Percentiles rank a stretch among this genome's conserved stretches.
These are phyloP conservation scores for Eleginops maclovinus DNA, from an alignment of 2,113 vertebrate species.

Conservation along the genomic window DNA sequence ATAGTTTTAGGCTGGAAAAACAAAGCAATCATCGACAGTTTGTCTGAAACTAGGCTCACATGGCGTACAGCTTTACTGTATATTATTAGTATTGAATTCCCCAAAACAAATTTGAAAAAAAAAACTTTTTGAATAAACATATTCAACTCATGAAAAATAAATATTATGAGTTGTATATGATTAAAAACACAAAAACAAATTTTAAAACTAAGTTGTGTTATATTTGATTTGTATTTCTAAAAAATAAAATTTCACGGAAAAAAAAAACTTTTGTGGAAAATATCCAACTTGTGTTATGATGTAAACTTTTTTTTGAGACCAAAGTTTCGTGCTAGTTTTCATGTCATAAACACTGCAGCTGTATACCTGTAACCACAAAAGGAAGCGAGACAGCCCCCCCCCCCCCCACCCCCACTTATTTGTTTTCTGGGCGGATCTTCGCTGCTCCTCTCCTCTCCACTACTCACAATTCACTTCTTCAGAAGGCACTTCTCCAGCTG, in stretches of 20 bases:
- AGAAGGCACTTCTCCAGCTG: neutral
- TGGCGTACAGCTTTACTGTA: too few relatives aligned
- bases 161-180: too few relatives aligned
- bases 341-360: neutral
- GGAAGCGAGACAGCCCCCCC: neutral
- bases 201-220: neutral
- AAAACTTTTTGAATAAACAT: too few relatives aligned
- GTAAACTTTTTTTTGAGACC: neutral
- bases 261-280: neutral
- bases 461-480: neutral
- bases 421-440: constrained; percentile 61
- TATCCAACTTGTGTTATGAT: neutral
- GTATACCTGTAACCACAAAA: constrained; percentile 31
- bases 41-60: too few relatives aligned
- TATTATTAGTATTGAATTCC: too few relatives aligned
- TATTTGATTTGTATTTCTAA: neutral
- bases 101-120: too few relatives aligned
- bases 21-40: neutral
- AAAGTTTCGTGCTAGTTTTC: neutral
- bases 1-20: neutral
- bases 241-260: neutral
- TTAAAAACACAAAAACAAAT: too few relatives aligned
- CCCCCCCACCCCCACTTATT: neutral
- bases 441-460: neutral
- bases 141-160: too few relatives aligned